Percentiles rank a stretch among this genome's conserved stretches.
phyloP scores from a whole-genome alignment of 2,888 invertebrate genomes.

The Lepeophtheirus nordmannii region DNA sequence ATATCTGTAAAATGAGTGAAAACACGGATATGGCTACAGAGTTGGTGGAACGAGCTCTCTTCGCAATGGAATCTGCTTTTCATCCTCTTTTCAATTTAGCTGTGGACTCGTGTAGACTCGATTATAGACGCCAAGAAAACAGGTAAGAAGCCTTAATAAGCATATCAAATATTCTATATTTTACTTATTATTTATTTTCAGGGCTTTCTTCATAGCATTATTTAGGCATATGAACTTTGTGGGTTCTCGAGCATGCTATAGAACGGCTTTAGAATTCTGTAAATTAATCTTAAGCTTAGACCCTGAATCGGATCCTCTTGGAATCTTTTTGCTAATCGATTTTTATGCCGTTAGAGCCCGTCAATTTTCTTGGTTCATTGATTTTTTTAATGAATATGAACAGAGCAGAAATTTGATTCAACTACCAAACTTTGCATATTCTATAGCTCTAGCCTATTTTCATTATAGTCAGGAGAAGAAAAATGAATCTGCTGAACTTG shows the following conservation, averaged over 20 bases:
- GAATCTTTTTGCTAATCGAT: slow-evolving; percentile 59
- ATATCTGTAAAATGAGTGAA: slow-evolving; percentile 59
- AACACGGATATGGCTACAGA: slow-evolving; percentile 61
- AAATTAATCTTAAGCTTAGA: slow-evolving; percentile 63
- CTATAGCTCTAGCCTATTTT: slow-evolving; percentile 56
- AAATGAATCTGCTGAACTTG: slow-evolving; percentile 28
- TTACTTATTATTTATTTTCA: slow-evolving; percentile 31
- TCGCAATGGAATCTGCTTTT: slow-evolving; percentile 57
- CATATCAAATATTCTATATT: not conserved
- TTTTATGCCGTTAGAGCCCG: slow-evolving; percentile 59
- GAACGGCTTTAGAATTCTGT: slow-evolving; percentile 72
- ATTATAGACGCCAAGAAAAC: slow-evolving; percentile 65
- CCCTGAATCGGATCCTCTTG: slow-evolving; percentile 57
- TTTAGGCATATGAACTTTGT: slow-evolving; percentile 64
- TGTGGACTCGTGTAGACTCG: slow-evolving; percentile 53
- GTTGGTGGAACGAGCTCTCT: slow-evolving; percentile 59
- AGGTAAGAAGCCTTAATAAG: slow-evolving; percentile 38
- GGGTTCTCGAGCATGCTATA: slow-evolving; percentile 60
- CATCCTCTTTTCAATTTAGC: slow-evolving; percentile 63
- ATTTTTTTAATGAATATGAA: slow-evolving; percentile 37
- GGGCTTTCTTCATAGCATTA: slow-evolving; percentile 58
- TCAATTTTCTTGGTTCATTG: slow-evolving; percentile 53
- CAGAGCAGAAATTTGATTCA: slow-evolving; percentile 50
- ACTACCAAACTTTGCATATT: slow-evolving; percentile 73
- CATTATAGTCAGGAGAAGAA: slow-evolving; percentile 36